Evolutionary conservation across 1,140 invertebrate species (phyloP).

Genomic region (Bombus confusus): DNA sequence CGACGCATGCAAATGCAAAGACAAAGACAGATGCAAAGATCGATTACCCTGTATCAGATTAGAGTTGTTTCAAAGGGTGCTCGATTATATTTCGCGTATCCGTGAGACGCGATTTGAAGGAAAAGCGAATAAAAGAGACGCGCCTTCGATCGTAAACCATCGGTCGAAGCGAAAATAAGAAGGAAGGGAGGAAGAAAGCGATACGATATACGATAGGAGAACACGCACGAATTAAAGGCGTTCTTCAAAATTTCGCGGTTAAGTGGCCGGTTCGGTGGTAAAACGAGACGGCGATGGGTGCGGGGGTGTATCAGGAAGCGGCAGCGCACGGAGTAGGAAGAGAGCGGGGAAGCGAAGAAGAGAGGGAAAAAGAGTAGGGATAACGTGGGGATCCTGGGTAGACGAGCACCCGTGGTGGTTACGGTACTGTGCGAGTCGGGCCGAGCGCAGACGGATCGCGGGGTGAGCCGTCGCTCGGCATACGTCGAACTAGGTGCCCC

Average conservation of each 20-base stretch:
- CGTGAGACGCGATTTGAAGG: no score
- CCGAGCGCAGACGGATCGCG: conserved; percentile 74
- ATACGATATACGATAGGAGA: neutral
- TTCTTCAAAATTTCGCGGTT: conserved; percentile 48
- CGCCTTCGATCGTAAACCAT: neutral
- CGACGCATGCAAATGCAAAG: neutral
- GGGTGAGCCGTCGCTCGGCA: conserved; percentile 75
- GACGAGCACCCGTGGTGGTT: conserved; percentile 54
- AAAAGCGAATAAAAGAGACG: rapidly evolving
- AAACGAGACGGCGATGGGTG: neutral
- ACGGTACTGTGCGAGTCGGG: conserved; percentile 78
- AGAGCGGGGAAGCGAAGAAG: neutral
- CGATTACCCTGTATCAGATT: neutral
- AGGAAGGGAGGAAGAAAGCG: neutral
- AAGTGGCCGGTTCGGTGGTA: conserved; percentile 2
- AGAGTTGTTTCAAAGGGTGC: neutral
- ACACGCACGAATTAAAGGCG: neutral
- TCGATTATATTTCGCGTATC: neutral
- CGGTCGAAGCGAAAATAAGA: no score
- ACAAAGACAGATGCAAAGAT: neutral
- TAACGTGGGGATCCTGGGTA: conserved; percentile 22
- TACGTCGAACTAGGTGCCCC: conserved; percentile 77
- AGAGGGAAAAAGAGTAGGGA: conserved; percentile 1
- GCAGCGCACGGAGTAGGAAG: neutral
- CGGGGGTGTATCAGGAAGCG: neutral